A percentile compares a stretch with the other conserved stretches of the same genome.
Conservation (phyloP, 2,888 invertebrate species). For the Heliconius sara region DNA sequence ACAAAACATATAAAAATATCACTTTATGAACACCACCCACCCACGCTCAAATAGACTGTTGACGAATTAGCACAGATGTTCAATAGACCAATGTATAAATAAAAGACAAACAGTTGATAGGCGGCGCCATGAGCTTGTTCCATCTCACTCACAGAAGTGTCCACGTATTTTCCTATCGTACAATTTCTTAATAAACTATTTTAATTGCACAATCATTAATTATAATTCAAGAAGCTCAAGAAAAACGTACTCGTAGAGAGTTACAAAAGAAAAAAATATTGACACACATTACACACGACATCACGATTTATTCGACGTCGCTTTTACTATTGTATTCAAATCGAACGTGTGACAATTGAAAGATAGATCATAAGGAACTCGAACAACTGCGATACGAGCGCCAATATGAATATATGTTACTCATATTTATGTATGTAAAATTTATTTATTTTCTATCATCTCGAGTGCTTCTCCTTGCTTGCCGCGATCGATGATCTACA, state of each 20-base stretch:
- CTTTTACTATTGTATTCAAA: constrained; percentile 51
- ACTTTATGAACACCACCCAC: constrained; percentile 13
- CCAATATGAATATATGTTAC: neutral
- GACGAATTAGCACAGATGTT: constrained; percentile 26
- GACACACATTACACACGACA: constrained; percentile 11
- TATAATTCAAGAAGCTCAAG: no score
- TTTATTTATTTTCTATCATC: constrained; percentile 47
- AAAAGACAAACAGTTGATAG: constrained; percentile 16
- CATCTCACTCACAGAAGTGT: neutral
- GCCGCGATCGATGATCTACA: constrained; percentile 54
- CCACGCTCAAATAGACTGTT: constrained; percentile 23
- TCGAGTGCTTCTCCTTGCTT: constrained; percentile 46
- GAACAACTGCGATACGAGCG: constrained; percentile 5
- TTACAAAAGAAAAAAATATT: constrained; percentile 4
- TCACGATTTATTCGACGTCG: constrained; percentile 13
- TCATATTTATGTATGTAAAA: constrained; percentile 26
- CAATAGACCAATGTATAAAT: constrained; percentile 20
- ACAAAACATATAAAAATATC: constrained; percentile 28
- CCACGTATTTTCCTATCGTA: neutral
- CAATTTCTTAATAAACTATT: neutral
- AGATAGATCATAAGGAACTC: constrained; percentile 10
- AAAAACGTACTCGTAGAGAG: neutral
- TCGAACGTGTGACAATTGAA: constrained; percentile 38
- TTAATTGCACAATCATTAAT: neutral
- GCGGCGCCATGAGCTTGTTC: neutral